A percentile compares a stretch with the other conserved stretches of the same genome.
Evolutionary conservation across 2,797 vertebrate species (phyloP).

Genomic region (Lagorchestes hirsutus): DNA sequence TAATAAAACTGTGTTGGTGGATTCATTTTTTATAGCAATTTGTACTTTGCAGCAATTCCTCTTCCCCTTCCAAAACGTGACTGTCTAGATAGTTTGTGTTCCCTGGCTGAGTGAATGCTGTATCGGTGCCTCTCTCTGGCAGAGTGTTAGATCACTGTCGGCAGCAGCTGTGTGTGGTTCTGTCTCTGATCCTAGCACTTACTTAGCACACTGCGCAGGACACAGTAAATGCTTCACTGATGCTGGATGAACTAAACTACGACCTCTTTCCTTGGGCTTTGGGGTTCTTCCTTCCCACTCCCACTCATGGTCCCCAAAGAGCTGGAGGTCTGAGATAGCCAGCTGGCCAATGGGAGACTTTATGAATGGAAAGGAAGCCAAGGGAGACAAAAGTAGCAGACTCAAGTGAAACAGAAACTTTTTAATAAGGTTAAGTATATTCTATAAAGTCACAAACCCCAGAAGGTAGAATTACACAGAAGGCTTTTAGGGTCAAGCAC

Average conservation of each 20-base stretch:
- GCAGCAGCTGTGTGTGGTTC: neutral
- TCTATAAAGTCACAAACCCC: neutral
- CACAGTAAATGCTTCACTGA: neutral
- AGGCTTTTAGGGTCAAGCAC: neutral
- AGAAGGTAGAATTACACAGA: neutral
- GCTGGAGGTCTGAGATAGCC: neutral
- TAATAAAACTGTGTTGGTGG: too few relatives aligned
- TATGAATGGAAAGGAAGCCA: neutral
- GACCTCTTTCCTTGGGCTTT: neutral
- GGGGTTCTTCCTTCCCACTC: neutral
- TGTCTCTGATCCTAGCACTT: neutral
- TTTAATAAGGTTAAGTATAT: neutral
- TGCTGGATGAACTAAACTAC: neutral
- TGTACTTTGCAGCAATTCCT: too few relatives aligned
- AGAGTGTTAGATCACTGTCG: neutral
- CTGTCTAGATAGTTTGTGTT: too few relatives aligned
- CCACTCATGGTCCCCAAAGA: neutral
- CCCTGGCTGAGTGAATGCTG: too few relatives aligned
- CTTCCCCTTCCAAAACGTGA: too few relatives aligned
- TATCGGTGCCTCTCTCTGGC: neutral
- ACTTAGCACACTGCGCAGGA: accelerated
- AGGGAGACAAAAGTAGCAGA: neutral
- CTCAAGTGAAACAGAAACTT: neutral
- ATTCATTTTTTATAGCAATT: too few relatives aligned
- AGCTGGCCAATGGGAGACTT: neutral